phyloP scores from a whole-genome alignment of 2,113 vertebrate species.

The Zonotrichia leucophrys region DNA sequence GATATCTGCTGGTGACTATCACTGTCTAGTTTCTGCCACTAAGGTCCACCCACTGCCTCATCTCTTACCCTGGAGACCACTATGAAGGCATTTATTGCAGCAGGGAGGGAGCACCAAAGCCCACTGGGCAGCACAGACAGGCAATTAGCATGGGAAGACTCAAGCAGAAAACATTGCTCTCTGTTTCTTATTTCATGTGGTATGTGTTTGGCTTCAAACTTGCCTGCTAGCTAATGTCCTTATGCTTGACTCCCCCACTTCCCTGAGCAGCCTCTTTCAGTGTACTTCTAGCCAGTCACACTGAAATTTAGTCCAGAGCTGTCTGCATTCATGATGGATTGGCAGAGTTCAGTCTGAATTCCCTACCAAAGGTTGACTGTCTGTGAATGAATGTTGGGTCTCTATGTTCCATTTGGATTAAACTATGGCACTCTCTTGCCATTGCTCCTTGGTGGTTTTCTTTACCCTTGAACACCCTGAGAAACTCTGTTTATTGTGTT shows the following conservation, averaged over 20 bases:
- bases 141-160: not conserved
- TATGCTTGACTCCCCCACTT: not conserved
- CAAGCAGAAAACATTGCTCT: not conserved
- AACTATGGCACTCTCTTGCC: not conserved
- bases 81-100: not conserved
- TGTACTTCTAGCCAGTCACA: not conserved
- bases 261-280: not conserved
- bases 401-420: not conserved
- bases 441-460: not conserved
- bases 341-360: not conserved
- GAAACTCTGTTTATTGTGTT: not conserved
- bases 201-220: not conserved
- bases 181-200: not conserved
- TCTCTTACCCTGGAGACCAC: not conserved
- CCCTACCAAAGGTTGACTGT: not conserved
- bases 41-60: not conserved
- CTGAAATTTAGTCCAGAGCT: not conserved
- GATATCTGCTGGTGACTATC: not conserved
- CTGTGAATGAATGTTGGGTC: not conserved
- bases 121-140: not conserved
- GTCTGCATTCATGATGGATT: not conserved
- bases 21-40: accelerated
- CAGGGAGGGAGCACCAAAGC: not conserved
- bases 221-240: not conserved
- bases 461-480: not conserved